Conservation (phyloP, 2,888 invertebrate genomes). For the Brachyopa scutellaris region DNA sequence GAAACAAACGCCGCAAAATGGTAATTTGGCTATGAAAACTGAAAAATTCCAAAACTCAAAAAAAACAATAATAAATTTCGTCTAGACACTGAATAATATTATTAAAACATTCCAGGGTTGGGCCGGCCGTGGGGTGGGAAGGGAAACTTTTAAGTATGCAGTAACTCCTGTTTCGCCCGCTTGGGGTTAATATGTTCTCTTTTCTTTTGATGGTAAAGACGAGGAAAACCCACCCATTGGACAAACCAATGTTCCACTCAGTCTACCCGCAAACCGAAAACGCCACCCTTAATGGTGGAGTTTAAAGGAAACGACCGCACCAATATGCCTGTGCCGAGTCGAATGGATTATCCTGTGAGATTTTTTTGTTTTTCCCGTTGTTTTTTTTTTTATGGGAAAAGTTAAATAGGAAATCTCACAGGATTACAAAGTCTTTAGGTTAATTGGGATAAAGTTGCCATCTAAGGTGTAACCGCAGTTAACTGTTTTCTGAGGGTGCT, state of each 20-base stretch:
- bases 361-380: conserved; percentile 7
- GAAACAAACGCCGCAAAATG: conserved; percentile 44
- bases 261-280: background rate
- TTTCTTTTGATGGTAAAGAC: background rate
- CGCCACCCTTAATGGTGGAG: background rate
- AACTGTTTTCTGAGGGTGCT: conserved; percentile 17
- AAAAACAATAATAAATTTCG: conserved; percentile 60
- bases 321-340: conserved; percentile 35
- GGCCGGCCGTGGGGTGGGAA: conserved; percentile 1
- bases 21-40: conserved; percentile 46
- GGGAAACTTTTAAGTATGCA: conserved; percentile 50
- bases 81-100: conserved; percentile 61
- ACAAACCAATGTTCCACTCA: background rate
- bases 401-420: conserved; percentile 68
- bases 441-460: conserved; percentile 69
- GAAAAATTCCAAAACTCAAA: conserved; percentile 54
- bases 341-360: conserved; percentile 38
- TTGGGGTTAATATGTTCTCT: background rate
- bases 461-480: conserved; percentile 68
- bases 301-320: conserved; percentile 22
- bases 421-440: conserved; percentile 70
- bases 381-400: conserved; percentile 60
- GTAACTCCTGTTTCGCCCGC: background rate
- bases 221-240: conserved; percentile 31
- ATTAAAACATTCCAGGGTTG: conserved; percentile 18